A percentile compares a stretch with the other conserved stretches of the same genome.
Conservation (phyloP, 2,888 invertebrate species). For the Epinotia nisella region DNA sequence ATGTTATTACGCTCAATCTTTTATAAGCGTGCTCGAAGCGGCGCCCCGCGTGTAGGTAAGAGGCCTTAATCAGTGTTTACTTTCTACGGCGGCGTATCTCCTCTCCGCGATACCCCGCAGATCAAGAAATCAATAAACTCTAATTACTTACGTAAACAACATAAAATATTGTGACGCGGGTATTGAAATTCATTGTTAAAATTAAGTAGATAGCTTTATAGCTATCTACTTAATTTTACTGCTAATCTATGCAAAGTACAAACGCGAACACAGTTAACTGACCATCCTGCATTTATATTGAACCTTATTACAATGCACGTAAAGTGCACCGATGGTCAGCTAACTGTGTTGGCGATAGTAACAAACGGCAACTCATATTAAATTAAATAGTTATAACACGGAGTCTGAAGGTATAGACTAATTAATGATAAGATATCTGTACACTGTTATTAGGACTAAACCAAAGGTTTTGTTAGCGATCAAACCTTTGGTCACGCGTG, state of each 20-base stretch:
- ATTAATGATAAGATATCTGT: background rate
- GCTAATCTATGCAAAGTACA: background rate
- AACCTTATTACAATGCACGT: too few relatives aligned
- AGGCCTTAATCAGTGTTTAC: background rate
- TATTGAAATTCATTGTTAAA: background rate
- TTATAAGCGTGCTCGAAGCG: too few relatives aligned
- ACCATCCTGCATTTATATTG: too few relatives aligned
- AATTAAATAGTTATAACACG: background rate
- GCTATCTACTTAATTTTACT: background rate
- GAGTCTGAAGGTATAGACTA: background rate
- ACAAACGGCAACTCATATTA: background rate
- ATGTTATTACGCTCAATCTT: too few relatives aligned
- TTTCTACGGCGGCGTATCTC: slow-evolving; percentile 4
- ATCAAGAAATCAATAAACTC: slow-evolving; percentile 29
- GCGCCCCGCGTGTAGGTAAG: too few relatives aligned
- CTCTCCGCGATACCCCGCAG: slow-evolving; percentile 13
- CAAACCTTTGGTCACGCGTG: too few relatives aligned
- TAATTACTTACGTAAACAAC: slow-evolving; percentile 11
- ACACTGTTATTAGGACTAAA: too few relatives aligned
- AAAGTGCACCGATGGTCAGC: too few relatives aligned
- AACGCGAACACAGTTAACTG: too few relatives aligned
- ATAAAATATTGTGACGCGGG: background rate
- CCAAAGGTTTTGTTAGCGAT: too few relatives aligned
- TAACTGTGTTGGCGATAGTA: too few relatives aligned
- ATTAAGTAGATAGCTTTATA: background rate